Conservation (phyloP, 2,888 invertebrate species). For the Cantharis rufa region DNA sequence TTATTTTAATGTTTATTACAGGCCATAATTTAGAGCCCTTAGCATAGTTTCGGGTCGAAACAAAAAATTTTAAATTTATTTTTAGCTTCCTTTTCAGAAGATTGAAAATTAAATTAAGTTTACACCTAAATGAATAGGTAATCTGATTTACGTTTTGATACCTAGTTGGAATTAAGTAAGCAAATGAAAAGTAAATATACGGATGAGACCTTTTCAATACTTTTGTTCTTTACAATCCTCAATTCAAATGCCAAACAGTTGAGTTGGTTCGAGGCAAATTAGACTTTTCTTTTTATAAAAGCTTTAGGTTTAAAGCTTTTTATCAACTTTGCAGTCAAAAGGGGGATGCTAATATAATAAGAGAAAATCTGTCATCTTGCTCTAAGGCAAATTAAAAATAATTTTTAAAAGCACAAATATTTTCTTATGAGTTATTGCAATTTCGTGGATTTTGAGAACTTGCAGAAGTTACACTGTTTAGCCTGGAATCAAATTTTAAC, state of each 20-base stretch:
- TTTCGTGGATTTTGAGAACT: not conserved
- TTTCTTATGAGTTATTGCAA: not conserved
- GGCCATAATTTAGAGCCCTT: not conserved
- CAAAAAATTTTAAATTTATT: not conserved
- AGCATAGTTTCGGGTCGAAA: not conserved
- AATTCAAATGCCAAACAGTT: conserved; percentile 4
- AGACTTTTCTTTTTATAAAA: conserved; percentile 8
- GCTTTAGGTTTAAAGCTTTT: conserved; percentile 4
- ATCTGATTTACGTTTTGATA: not conserved
- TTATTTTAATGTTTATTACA: conserved; percentile 1
- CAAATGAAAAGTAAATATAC: conserved; percentile 21
- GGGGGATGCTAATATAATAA: not conserved
- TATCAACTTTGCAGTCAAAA: conserved; percentile 2
- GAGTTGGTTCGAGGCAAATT: conserved; percentile 5
- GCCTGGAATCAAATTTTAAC: conserved; percentile 16
- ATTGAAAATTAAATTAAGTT: not conserved
- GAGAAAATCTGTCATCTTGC: not conserved
- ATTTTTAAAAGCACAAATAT: conserved; percentile 7
- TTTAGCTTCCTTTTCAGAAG: not conserved
- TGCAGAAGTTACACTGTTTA: not conserved
- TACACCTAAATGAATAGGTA: not conserved
- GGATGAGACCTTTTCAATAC: not conserved
- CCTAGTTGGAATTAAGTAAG: conserved; percentile 8
- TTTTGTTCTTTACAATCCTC: conserved; percentile 8
- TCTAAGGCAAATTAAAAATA: conserved; percentile 5